Conservation (phyloP, 2,797 vertebrate genomes). For the Macropodus opercularis region DNA sequence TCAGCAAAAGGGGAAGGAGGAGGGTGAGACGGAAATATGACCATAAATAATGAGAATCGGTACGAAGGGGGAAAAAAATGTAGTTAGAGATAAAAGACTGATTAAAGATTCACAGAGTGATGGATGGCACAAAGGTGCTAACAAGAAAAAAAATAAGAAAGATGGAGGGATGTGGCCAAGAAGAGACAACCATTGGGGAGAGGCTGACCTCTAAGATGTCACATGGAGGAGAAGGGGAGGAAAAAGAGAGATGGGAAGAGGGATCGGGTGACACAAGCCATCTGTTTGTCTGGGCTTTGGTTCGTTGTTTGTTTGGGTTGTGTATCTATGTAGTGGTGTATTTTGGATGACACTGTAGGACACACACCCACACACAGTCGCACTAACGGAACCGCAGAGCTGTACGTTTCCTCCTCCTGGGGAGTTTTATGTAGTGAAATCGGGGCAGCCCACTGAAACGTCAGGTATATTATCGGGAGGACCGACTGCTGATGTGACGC, state of each 20-base stretch:
- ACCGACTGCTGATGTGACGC: conserved; percentile 41
- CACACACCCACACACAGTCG: conserved; percentile 3
- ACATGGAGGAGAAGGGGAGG: conserved; percentile 50
- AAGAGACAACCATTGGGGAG: conserved; percentile 27
- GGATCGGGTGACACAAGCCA: conserved; percentile 65
- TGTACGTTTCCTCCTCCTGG: conserved; percentile 24
- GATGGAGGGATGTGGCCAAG: conserved; percentile 36
- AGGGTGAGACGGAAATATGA: conserved; percentile 9
- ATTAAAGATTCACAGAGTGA: conserved; percentile 28
- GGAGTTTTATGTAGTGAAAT: conserved; percentile 28
- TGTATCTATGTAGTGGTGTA: conserved; percentile 51
- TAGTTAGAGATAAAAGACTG: background rate
- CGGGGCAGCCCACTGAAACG: conserved; percentile 12
- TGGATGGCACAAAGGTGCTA: conserved; percentile 1
- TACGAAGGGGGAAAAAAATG: too few relatives aligned
- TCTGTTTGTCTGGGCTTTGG: conserved; percentile 72
- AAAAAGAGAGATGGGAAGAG: conserved; percentile 52
- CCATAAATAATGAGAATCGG: conserved; percentile 27
- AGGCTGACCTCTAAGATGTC: conserved; percentile 69
- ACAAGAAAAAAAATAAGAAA: conserved; percentile 16
- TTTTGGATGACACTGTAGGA: conserved; percentile 54
- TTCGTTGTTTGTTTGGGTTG: conserved; percentile 63
- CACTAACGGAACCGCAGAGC: conserved; percentile 34
- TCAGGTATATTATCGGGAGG: conserved; percentile 24
- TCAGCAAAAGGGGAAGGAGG: conserved; percentile 11